Evolutionary conservation across 2,888 invertebrate genomes (phyloP), one percentile per base, ranked within the genome.

Genomic region (Trichogramma evanescens): DNA sequence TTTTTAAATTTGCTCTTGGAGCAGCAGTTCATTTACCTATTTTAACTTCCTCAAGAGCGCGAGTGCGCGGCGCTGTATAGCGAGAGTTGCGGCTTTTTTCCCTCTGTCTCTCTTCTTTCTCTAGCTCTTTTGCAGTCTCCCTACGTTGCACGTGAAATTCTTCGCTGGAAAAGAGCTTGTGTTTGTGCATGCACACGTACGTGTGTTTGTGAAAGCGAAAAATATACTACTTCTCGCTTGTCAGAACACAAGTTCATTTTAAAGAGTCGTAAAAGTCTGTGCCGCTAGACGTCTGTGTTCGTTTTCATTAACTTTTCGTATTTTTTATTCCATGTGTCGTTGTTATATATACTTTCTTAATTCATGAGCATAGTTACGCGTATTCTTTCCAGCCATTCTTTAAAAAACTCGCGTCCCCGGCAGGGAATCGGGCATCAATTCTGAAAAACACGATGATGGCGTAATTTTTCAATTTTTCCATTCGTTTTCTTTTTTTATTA

Each of bases 241-340:
- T 59, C 57, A 50, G 59, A 59, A 54, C 58, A 57, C 54, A 59
- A 57, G 59, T 63, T 62, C 54, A 59, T 59, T 59, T 43, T 50
- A 41, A 54, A 56, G 54, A 62, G 56, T 62, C 62, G 51, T 56
- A 62, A 59, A 59, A 49, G 59, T 50, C 50, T 8, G 51, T 52
- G 48, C 45, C 51, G 6, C 42, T 44, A 6, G 26, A 26, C 26
- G 26, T 26, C 26, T 26, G 26, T 26, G 26, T 26, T 26, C 26
- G 26, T 26, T 26, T 26, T 26, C 26, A 26, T 26, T 26, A 26
- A 26, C 26, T 26, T 26, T 26, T 26, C 26, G 26, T 26, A 1
- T 1, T 26, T 26, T 26, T 26, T 26, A 26, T 26, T 26, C 26
- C 26, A 26, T 26, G 26, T 26, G 26, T 26, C 26, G 26, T 26